phyloP scores from a whole-genome alignment of 2,113 vertebrate species.

The human region GRCh38 chr15:32350501-32351000 shows the following conservation, averaged over 20 bases:
- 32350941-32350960: not conserved
- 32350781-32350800: not conserved
- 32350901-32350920: not conserved
- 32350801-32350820: not conserved
- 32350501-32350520: not conserved
- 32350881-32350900: not conserved
- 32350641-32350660: not conserved
- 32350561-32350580: not conserved
- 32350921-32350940: not conserved
- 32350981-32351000: constrained; percentile 2
- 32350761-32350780: rapidly evolving
- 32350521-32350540: not conserved
- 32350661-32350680: not conserved
- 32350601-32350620: not conserved
- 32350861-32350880: not conserved
- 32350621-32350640: rapidly evolving
- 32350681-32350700: not conserved
- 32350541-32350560: not conserved
- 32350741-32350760: rapidly evolving
- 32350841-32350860: not conserved
- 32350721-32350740: not conserved
- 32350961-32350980: not conserved
- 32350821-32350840: not conserved
- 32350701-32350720: rapidly evolving
- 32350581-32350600: not conserved